Evolutionary conservation across 1,140 invertebrate genomes (phyloP).

Genomic region (Pectinophora gossypiella): DNA sequence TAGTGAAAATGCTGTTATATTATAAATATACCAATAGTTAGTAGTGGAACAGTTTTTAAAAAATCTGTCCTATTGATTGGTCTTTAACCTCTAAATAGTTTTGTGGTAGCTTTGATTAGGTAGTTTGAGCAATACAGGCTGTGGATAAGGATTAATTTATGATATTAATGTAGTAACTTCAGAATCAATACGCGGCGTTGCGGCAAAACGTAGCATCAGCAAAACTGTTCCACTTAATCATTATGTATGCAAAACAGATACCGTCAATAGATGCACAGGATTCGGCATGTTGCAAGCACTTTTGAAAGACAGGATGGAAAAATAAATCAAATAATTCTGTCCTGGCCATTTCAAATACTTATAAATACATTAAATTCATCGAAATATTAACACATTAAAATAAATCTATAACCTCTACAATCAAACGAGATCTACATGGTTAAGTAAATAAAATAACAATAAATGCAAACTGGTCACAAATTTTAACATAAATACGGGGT

Average conservation of each 20-base stretch:
- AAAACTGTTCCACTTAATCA: neutral
- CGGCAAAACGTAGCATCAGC: neutral
- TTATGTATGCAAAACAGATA: neutral
- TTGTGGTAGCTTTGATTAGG: no score
- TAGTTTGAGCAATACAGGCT: no score
- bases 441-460: conserved; percentile 13
- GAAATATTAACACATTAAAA: conserved; percentile 30
- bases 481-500: conserved; percentile 4
- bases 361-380: conserved; percentile 8
- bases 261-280: conserved; percentile 51
- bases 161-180: no score
- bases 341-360: conserved; percentile 58
- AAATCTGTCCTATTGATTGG: no score
- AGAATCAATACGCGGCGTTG: neutral
- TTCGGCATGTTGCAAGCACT: conserved; percentile 72
- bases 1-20: no score
- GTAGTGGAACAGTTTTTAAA: no score
- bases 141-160: no score
- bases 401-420: conserved; percentile 57
- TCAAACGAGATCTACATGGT: conserved; percentile 20
- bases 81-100: no score
- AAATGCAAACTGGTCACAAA: conserved; percentile 8
- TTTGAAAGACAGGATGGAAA: conserved; percentile 74
- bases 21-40: no score
- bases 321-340: conserved; percentile 73